Base-by-base conservation (phyloP, 1,140 invertebrate species). In the Drosophila neocordata region DNA sequence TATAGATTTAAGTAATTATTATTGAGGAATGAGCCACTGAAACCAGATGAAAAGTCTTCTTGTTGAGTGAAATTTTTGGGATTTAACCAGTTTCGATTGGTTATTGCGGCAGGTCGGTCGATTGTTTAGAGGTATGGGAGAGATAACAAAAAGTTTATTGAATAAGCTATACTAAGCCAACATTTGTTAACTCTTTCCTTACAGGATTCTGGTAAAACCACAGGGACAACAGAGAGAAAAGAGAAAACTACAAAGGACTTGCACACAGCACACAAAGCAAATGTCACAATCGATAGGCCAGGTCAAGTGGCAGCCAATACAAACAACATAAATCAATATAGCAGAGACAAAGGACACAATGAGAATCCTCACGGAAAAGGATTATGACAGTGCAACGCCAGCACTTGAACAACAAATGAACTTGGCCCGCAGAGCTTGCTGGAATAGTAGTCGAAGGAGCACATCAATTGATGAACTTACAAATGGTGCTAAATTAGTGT, bases 101-200 rank as follows among this genome's bases (percentile, higher is more conserved):
- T 90, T 90, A 89, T 90, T 90, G 84, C 24, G 77, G 70, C 84
- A 90, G 89, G 89, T 90, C 84, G 85, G 89, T 90, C 84, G 84
- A 73, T 18, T 65, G 20, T 52, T 12, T 1, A 20, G 15, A 20
- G 41, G 41, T 48, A 51, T n/a, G 27, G 12, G 15, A 74, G 57
- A 52, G 64, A 52, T 75, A 62, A 38, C 35, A 20, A 37, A 55
- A 60, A 66, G 15, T 15, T 34, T 31, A 67, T 15, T 24, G 6
- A 57, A n/a, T n/a, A 56, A 15, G 9, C 11, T 24, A 41, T 12
- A 62, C 9, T 31, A 41, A 60, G 13, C 8, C 12, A 31, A 58
- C 67, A 75, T 58, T 44, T 68, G 35, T 58, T 57, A 60, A 51
- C 52, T 62, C 18, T 66, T 56, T 68, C 27, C 38, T 58, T 68